phyloP scores from a whole-genome alignment of 2,888 invertebrate species.

The Zygothrica quintamaculata region DNA sequence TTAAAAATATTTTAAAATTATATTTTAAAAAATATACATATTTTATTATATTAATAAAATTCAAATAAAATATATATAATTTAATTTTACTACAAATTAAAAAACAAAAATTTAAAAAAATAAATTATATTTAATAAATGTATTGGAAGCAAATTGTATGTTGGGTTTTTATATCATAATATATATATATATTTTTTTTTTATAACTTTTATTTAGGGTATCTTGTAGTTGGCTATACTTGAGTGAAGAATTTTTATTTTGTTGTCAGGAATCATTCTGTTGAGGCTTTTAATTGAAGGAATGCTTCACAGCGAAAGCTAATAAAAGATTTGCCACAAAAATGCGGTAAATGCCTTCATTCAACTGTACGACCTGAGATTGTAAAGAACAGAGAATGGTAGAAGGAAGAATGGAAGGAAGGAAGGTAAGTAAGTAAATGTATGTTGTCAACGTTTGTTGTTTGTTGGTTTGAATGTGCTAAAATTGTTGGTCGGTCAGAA shows the following conservation, averaged over 20 bases:
- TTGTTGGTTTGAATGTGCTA: constrained; percentile 1
- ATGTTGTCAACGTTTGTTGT: constrained; percentile 28
- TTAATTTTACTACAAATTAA: too few relatives aligned
- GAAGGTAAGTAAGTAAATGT: too few relatives aligned
- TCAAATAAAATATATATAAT: too few relatives aligned
- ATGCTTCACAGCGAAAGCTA: constrained; percentile 42
- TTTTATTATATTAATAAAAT: too few relatives aligned
- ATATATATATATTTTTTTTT: too few relatives aligned
- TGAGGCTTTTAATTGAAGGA: constrained; percentile 10
- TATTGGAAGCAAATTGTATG: too few relatives aligned
- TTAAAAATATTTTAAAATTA: too few relatives aligned
- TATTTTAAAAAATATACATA: too few relatives aligned
- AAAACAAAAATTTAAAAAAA: too few relatives aligned
- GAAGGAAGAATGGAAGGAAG: constrained; percentile 7
- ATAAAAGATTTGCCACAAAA: constrained; percentile 59
- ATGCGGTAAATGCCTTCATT: constrained; percentile 48
- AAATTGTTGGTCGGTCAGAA: constrained; percentile 8
- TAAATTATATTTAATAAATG: too few relatives aligned
- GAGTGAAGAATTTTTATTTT: neutral
- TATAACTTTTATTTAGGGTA: too few relatives aligned
- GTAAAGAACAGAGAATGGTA: neutral
- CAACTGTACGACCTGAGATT: constrained; percentile 38
- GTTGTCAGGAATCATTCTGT: constrained; percentile 3
- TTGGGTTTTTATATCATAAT: too few relatives aligned
- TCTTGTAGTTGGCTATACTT: neutral